Base-by-base conservation (phyloP, 1,140 invertebrate genomes). In the Drosophila punjabiensis region DNA sequence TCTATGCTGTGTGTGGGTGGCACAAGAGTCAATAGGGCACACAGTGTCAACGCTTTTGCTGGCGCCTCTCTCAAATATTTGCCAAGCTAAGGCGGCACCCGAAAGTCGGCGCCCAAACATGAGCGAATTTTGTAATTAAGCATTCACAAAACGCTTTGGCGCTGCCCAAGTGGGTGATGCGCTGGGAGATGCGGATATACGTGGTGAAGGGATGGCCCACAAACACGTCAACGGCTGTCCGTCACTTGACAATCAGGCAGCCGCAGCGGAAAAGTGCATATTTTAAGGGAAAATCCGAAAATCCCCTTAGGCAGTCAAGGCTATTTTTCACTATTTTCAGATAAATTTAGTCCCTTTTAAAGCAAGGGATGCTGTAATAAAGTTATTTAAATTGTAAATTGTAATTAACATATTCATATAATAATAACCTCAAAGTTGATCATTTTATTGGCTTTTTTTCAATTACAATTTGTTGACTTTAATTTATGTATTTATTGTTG, bases 101-200 rank as follows among this genome's bases (percentile, higher is more conserved):
- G 32, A 60, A 63, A 82, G 55, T 79, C 64, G 39, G 33, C 50
- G 66, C 58, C 79, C 47, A 64, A 68, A 73, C 68, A 62, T 71
- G 76, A 67, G 56, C 48, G 65, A 62, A 59, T 82, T 88, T 84
- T 67, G 62, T 90, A 89, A 89, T 89, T 90, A 89, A 85, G 86
- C 70, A 90, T 89, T 89, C 85, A 85, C 47, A 85, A 73, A 85
- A 78, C 76, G 85, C 76, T 79, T 62, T 63, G 35, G 60, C 41
- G 52, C 50, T 64, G 28, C 8, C 32, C 41, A n/a, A 20, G 24
- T n/a, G 52, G 39, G 45, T 24, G 24, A 24, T 24, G 24, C 1
- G 37, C 14, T 18, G 45, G 13, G 7, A 9, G 60, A 61, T n/a
- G 50, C 18, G 35, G 41, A 24, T 53, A 28, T 16, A 16, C 4